These are phyloP conservation scores for Drosophila percnosoma DNA, from an alignment of 2,888 invertebrate species.

Conservation along the genomic window DNA sequence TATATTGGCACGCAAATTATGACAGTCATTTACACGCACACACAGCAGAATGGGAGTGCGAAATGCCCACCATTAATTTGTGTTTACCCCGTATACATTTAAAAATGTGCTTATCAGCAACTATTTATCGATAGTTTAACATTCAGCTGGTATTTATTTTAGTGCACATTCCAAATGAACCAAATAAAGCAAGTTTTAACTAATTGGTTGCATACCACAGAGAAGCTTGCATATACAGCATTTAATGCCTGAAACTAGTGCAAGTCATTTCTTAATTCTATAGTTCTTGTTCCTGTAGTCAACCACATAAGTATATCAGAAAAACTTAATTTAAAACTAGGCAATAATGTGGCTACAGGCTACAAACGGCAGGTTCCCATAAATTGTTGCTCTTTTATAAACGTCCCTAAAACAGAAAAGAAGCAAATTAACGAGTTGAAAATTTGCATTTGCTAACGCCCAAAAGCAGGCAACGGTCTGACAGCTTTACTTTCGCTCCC, in stretches of 20 bases:
- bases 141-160: background rate
- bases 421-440: slow-evolving; percentile 4
- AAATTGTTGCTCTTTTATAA: background rate
- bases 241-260: background rate
- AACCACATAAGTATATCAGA: background rate
- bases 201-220: background rate
- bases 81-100: background rate
- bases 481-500: background rate
- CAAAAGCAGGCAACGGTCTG: slow-evolving; percentile 30
- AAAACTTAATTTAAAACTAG: background rate
- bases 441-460: slow-evolving; percentile 8
- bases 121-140: background rate
- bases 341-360: background rate
- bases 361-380: background rate
- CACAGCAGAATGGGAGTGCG: background rate
- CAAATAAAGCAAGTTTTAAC: background rate
- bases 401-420: background rate
- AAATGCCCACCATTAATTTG: background rate
- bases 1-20: slow-evolving; percentile 49
- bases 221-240: background rate
- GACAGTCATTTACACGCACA: slow-evolving; percentile 34
- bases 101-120: background rate
- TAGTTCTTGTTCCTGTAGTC: background rate
- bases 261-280: too few species aligned
- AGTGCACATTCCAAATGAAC: background rate